Evolutionary conservation across 2,113 vertebrate genomes (phyloP), one percentile per base, ranked within the genome.

Genomic region (Mus pahari): DNA sequence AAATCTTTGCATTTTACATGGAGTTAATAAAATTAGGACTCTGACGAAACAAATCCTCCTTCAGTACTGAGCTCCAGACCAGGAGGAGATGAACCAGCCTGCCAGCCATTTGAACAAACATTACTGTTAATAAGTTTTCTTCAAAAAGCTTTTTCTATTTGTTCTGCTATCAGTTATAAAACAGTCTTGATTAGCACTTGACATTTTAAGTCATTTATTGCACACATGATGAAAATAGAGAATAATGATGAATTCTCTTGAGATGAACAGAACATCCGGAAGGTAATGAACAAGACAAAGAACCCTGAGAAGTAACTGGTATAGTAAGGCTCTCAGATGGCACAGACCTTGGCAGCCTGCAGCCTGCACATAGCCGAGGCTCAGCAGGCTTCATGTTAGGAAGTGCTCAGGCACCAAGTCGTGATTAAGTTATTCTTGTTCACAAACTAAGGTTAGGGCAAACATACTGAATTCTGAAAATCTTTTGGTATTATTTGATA

Each of bases 141-240:
- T 33, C 48, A 82, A 91, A n/a, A 82, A 7, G 39, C 12, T 95
- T 89, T 95, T 64, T 89, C 39, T 22, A 89, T 92, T 82, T 73
- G 55, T 60, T 95, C 28, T 89, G 60, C 71, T 95, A 62, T 13
- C 64, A 95, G 48, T 84, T 95, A 96, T 45, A 95, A 96, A 92
- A 55, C 7, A 88, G 82, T 6, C 16, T 71, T 96, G 71, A 92
- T 86, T 22, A 5, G 71, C 86, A 83, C 31, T 88, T 91, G 60
- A 95, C 48, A 66, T 91, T 92, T 95, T 81, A 94, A 95, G 90
- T 66, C 55, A 89, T 66, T 87, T 39, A 93, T 7, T 92, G 10
- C 4, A 78, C 24, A 53, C 73, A 55, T 66, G 68, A 90, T 42
- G 78, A 88, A 93, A 96, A 79, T 13, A 39, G 39, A 95, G 28